Evolutionary conservation across 2,888 invertebrate species (phyloP).

Genomic region (Nesidiocoris tenuis): DNA sequence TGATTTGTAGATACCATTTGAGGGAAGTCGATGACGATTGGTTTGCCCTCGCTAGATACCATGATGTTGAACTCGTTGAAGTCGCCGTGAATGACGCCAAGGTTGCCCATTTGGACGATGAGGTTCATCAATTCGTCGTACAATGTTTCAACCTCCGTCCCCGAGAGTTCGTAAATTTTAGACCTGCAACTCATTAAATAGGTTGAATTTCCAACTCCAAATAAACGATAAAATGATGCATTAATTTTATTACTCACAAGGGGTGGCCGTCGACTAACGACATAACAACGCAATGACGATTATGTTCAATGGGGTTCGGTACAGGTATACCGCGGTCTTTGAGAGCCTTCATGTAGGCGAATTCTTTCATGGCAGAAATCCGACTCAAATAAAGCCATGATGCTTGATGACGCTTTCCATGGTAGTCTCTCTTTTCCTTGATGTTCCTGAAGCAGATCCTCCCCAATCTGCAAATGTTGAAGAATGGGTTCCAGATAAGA

Average conservation of each 20-base stretch:
- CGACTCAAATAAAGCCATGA: constrained; percentile 97
- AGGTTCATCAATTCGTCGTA: constrained; percentile 94
- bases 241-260: constrained; percentile 60
- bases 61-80: constrained; percentile 99
- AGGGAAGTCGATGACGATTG: constrained; percentile 94
- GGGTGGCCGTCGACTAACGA: constrained; percentile 81
- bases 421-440: constrained; percentile 95
- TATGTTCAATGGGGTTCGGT: constrained; percentile 91
- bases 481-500: background rate
- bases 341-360: constrained; percentile 94
- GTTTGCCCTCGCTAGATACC: constrained; percentile 71
- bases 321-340: constrained; percentile 89
- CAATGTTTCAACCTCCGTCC: constrained; percentile 73
- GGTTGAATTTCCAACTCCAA: no score
- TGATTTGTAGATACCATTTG: constrained; percentile 98
- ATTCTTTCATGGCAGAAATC: constrained; percentile 96
- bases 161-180: constrained; percentile 63
- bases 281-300: constrained; percentile 96
- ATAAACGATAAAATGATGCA: no score
- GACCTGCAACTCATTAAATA: constrained; percentile 57
- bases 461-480: constrained; percentile 67
- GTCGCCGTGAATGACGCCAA: constrained; percentile 97
- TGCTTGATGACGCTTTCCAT: constrained; percentile 80
- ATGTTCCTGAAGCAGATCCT: constrained; percentile 94
- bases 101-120: constrained; percentile 84